These are phyloP conservation scores for Notocelia uddmanniana DNA, from an alignment of 2,888 invertebrate species.

Conservation along the genomic window DNA sequence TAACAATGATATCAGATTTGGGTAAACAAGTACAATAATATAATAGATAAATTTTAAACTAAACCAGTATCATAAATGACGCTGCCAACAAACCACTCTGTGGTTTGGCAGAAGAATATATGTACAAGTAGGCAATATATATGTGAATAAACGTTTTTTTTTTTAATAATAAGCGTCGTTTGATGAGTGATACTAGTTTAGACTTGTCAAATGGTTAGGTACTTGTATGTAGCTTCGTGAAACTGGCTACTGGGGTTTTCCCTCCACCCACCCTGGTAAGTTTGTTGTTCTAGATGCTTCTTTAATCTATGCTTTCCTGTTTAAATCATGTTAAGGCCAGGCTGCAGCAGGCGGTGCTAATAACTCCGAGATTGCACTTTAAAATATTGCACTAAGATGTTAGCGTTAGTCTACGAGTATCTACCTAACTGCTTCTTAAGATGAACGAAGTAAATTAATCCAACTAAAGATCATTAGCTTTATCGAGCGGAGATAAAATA, in stretches of 20 bases:
- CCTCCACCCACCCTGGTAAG: conserved; percentile 10
- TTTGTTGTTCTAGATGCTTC: conserved; percentile 37
- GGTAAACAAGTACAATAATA: not conserved
- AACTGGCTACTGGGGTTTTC: not conserved
- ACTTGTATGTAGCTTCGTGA: too few relatives aligned
- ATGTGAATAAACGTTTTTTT: too few relatives aligned
- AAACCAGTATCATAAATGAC: too few relatives aligned
- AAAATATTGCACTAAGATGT: conserved; percentile 35
- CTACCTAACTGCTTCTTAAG: conserved; percentile 19
- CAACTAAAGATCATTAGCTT: not conserved
- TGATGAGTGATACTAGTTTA: too few relatives aligned
- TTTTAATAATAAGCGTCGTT: too few relatives aligned
- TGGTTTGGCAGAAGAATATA: too few relatives aligned
- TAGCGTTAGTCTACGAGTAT: conserved; percentile 12
- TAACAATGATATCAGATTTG: too few relatives aligned
- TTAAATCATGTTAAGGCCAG: conserved; percentile 30
- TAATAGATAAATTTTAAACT: too few relatives aligned
- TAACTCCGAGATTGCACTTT: conserved; percentile 38
- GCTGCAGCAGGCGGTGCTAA: conserved; percentile 24
- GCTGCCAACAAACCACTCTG: too few relatives aligned
- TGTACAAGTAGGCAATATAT: too few relatives aligned
- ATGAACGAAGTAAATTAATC: conserved; percentile 12
- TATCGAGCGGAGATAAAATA: not conserved
- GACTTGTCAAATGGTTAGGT: too few relatives aligned
- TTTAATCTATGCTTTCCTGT: conserved; percentile 34